These are phyloP conservation scores for Nephrocerus scutellatus DNA, from an alignment of 2,888 invertebrate species.

Conservation along the genomic window DNA sequence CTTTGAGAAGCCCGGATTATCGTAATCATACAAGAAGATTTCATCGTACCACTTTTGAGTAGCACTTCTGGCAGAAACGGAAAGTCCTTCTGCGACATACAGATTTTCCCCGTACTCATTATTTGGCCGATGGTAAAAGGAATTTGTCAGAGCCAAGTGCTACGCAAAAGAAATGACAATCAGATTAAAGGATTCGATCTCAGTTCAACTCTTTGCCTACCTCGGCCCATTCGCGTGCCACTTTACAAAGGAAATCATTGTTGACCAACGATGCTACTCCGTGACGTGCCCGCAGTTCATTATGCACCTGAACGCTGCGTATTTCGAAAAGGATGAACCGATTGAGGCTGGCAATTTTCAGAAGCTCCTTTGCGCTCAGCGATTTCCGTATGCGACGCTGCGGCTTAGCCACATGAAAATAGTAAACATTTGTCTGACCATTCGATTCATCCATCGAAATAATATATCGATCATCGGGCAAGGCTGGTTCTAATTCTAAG, in stretches of 20 bases:
- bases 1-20: slow-evolving; percentile 55
- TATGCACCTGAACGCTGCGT: too few relatives aligned
- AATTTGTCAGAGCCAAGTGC: slow-evolving; percentile 47
- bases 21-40: slow-evolving; percentile 62
- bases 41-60: slow-evolving; percentile 78
- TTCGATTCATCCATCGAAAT: too few relatives aligned
- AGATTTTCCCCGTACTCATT: slow-evolving; percentile 80
- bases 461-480: too few relatives aligned
- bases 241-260: slow-evolving; percentile 57
- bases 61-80: slow-evolving; percentile 60
- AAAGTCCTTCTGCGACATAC: slow-evolving; percentile 66
- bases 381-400: too few relatives aligned
- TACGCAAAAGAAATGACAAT: slow-evolving; percentile 11
- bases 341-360: too few relatives aligned
- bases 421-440: too few relatives aligned
- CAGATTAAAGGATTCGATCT: background rate
- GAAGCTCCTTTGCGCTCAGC: too few relatives aligned
- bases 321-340: too few relatives aligned
- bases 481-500: too few relatives aligned
- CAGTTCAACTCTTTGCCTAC: slow-evolving; percentile 30
- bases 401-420: too few relatives aligned
- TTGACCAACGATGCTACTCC: slow-evolving; percentile 62
- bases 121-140: slow-evolving; percentile 66
- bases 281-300: slow-evolving; percentile 62
- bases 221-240: slow-evolving; percentile 68